A percentile compares a stretch with the other conserved stretches of the same genome.
These are phyloP conservation scores for Allobates femoralis DNA, from an alignment of 2,797 vertebrate genomes.

Conservation along the genomic window DNA sequence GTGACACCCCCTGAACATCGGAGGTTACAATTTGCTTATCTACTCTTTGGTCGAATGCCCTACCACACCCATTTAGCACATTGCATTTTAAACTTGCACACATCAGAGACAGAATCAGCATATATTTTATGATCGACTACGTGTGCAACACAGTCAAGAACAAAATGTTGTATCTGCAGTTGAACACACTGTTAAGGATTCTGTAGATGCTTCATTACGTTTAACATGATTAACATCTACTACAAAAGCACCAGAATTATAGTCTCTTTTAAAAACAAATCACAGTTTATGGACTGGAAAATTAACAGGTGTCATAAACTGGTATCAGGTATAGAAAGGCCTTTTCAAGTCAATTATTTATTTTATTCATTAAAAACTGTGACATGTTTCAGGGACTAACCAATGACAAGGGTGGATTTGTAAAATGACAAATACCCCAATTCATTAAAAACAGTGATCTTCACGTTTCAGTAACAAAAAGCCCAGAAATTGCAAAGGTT, in stretches of 20 bases:
- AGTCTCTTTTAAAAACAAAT: neutral
- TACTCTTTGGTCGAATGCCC: neutral
- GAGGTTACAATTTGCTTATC: neutral
- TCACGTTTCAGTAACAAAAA: too few species aligned
- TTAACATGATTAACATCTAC: neutral
- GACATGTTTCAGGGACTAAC: too few species aligned
- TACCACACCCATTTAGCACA: neutral
- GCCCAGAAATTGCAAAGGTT: too few species aligned
- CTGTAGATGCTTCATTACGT: neutral
- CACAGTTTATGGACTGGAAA: neutral
- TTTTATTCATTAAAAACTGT: too few species aligned
- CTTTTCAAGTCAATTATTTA: too few species aligned
- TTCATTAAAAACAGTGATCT: too few species aligned
- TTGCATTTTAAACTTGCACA: neutral
- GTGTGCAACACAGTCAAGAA: neutral
- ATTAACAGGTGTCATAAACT: neutral
- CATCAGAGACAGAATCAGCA: neutral
- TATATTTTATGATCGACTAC: neutral
- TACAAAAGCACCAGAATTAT: neutral
- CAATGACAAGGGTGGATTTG: too few species aligned
- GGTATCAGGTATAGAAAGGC: too few species aligned
- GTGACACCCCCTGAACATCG: too few species aligned
- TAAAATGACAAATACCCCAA: too few species aligned
- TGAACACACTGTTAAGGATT: neutral
- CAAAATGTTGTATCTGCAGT: slow-evolving; percentile 3